phyloP scores from a whole-genome alignment of 2,113 vertebrate species.

The Brachyhypopomus occidentalis region DNA sequence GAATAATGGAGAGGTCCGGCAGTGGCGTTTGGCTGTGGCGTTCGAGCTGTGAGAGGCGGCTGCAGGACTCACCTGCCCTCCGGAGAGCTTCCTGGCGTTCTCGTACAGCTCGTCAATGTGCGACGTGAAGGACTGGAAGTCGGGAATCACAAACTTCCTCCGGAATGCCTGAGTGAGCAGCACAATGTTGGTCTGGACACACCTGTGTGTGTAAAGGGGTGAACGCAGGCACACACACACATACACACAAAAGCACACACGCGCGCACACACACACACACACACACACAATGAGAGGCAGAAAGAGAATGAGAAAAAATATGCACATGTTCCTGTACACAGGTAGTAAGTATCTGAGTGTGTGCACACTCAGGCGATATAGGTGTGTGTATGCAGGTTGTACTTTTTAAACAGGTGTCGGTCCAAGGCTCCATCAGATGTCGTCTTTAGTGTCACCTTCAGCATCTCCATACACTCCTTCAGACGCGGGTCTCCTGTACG shows the following conservation, averaged over 20 bases:
- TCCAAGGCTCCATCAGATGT: slow-evolving; percentile 95
- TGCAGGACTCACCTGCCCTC: slow-evolving; percentile 83
- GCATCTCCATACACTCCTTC: slow-evolving; percentile 99
- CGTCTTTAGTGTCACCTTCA: slow-evolving; percentile 91
- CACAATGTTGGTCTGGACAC: slow-evolving; percentile 98
- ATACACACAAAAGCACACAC: slow-evolving; percentile 26
- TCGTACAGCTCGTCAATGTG: slow-evolving; percentile 94
- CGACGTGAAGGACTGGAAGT: slow-evolving; percentile 92
- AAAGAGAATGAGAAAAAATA: background rate
- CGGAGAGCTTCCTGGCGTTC: slow-evolving; percentile 87
- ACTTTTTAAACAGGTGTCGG: slow-evolving; percentile 99
- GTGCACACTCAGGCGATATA: too few relatives aligned
- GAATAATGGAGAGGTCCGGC: too few relatives aligned
- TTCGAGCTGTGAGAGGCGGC: too few relatives aligned
- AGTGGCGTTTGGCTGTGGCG: too few relatives aligned
- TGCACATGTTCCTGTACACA: too few relatives aligned
- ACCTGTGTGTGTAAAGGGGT: slow-evolving; percentile 70
- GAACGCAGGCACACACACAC: background rate
- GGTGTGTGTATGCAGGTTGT: slow-evolving; percentile 44
- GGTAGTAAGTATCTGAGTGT: too few relatives aligned
- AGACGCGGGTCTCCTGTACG: slow-evolving; percentile 94
- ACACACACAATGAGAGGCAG: background rate
- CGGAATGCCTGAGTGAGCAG: slow-evolving; percentile 97
- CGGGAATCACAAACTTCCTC: slow-evolving; percentile 98
- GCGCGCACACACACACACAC: slow-evolving; percentile 12